Conservation (phyloP, 2,113 vertebrate genomes). For the Cinclus mexicanus region DNA sequence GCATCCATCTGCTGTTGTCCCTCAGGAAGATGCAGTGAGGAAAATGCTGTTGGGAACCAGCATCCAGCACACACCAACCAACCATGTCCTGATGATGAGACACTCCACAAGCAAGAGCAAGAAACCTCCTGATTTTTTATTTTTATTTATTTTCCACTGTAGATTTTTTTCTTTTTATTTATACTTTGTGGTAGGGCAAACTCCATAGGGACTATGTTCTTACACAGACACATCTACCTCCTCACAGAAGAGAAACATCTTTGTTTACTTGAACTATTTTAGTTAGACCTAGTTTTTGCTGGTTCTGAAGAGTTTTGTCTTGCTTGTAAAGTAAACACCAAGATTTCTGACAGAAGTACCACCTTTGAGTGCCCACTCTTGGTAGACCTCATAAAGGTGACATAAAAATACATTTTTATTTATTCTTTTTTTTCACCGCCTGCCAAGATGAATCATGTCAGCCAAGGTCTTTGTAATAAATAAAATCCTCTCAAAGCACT, state of each 20-base stretch:
- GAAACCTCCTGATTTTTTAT: background rate
- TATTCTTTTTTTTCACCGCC: background rate
- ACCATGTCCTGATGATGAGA: accelerated
- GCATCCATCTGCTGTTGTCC: accelerated
- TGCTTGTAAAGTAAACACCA: conserved; percentile 5
- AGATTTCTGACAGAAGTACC: background rate
- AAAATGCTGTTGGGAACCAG: background rate
- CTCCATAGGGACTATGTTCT: conserved; percentile 22
- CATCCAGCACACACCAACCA: background rate
- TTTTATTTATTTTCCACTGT: background rate
- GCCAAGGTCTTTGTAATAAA: background rate
- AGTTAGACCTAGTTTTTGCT: conserved; percentile 19
- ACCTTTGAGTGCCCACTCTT: background rate
- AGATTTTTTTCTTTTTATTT: background rate
- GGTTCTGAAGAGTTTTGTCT: conserved; percentile 27
- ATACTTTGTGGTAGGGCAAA: background rate
- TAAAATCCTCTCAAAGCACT: background rate
- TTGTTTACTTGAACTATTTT: conserved; percentile 46
- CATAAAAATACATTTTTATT: background rate
- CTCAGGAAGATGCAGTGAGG: background rate
- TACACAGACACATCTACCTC: conserved; percentile 22
- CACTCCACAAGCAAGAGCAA: background rate
- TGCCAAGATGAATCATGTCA: background rate
- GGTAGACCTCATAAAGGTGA: background rate
- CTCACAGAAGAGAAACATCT: conserved; percentile 16